Base-by-base conservation (phyloP, 1,140 invertebrate species). In the Pseudobourletiella spinata region DNA sequence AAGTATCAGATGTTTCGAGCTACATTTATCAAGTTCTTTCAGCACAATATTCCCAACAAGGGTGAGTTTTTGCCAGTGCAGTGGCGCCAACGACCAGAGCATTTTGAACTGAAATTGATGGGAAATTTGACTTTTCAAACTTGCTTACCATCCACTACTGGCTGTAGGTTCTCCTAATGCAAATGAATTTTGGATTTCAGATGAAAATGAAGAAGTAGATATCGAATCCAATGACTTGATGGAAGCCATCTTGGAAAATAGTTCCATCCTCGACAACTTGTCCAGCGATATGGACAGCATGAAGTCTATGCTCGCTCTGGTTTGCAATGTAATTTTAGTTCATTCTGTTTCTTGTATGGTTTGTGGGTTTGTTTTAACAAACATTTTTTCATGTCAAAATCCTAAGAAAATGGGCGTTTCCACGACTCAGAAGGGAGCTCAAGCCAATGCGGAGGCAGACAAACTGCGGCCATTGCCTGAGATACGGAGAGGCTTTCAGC, bases 1-100 rank as follows among this genome's bases (percentile, higher is more conserved):
- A 80, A 80, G 66, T 84, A 86, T 74, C 73, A 84, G 1, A 83
- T 83, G 15, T 81, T 87, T 59, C 74, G 87, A 1, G 84, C 86
- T 71, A 78, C 81, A 14, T 79, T 88, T 25, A 71, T 87, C 29
- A 76, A 83, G 52, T 68, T 60, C 46, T 68, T 65, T 57, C 66
- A 68, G 54, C 66, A 59, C 20, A 62, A 68, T 46, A 50, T 60
- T 35, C 15, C 48, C 54, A 51, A 29, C 16, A 64, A 58, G 54
- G 64, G 64, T 66, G 26, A 58, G n/a, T n/a, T n/a, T n/a, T n/a
- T n/a, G n/a, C n/a, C n/a, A n/a, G n/a, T n/a, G n/a, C n/a, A n/a
- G n/a, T n/a, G n/a, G n/a, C n/a, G n/a, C n/a, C 8, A n/a, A 39
- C n/a, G 8, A n/a, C 8, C 8, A 11, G 35, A 39, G 35, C 8